Base-by-base conservation (phyloP, 2,888 invertebrate genomes). In the Drosophila ezoana region DNA sequence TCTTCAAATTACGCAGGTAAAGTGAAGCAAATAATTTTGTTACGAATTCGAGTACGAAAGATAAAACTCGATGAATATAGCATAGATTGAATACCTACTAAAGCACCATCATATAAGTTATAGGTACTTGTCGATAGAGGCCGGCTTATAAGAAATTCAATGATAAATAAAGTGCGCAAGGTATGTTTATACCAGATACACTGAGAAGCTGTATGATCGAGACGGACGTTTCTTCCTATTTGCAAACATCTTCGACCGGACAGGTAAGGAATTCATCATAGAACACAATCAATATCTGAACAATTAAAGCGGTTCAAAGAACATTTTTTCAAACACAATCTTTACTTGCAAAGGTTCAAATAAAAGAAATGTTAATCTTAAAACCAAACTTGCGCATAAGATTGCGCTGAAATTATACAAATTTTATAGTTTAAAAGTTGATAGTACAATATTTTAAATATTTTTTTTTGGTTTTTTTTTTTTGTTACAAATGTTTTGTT, bases 171-270 rank as follows among this genome's bases (percentile, higher is more conserved):
- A 58, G 56, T 66, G 56, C 59, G 43, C 53, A 89, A 90, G 92
- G 91, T 89, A 97, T 97, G 97, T 97, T 97, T 94, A 97, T 97
- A 95, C 97, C 97, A 94, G 97, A 97, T 93, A 95, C 96, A 91
- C 94, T 97, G 94, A 95, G 97, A 94, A 96, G 96, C 96, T 97
- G 97, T 95, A 97, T 97, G 97, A 97, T 97, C 95, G 97, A 97
- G 95, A 95, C 95, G 93, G 97, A 97, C 96, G 97, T 97, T 93
- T 96, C 97, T 93, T 96, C 97, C 93, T 97, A 97, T 95, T 95
- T 97, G 92, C 97, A 97, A 95, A 96, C 97, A 94, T 97, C 97
- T 94, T 97, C 97, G 94, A 96, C 97, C 94, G 97, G 97, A 95
- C 97, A 97, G 97, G 97, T 97, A 68, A 90, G 20, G 20, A 20